Evolutionary conservation across 2,797 vertebrate species (phyloP).

Genomic region (Ptychadena robeensis): DNA sequence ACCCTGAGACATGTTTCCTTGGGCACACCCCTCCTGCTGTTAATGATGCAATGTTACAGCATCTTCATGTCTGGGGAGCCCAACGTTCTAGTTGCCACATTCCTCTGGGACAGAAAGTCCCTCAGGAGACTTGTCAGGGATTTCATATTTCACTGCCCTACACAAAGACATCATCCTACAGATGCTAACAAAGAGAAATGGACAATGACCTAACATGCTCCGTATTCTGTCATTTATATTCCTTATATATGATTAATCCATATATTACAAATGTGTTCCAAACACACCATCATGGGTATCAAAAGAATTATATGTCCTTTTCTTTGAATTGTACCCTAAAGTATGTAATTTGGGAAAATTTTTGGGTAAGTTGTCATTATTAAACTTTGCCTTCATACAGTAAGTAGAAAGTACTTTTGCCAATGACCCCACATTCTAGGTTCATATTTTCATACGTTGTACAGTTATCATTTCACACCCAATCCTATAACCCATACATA

Average conservation of each 20-base stretch:
- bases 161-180: slow-evolving; percentile 12
- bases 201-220: not conserved
- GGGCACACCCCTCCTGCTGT: slow-evolving; percentile 54
- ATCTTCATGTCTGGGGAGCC: slow-evolving; percentile 31
- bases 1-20: slow-evolving; percentile 48
- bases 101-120: slow-evolving; percentile 42
- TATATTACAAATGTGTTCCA: not conserved
- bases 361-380: not conserved
- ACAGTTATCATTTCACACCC: no score
- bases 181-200: slow-evolving; percentile 14
- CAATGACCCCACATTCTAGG: no score
- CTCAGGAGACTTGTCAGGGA: slow-evolving; percentile 36
- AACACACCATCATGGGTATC: not conserved
- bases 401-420: no score
- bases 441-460: not conserved
- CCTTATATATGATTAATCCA: not conserved
- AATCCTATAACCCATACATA: not conserved
- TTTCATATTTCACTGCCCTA: slow-evolving; percentile 40
- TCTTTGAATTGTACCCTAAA: not conserved
- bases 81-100: slow-evolving; percentile 43
- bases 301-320: no score
- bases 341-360: not conserved
- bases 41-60: slow-evolving; percentile 62
- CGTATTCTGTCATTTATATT: not conserved
- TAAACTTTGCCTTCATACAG: no score